These are phyloP conservation scores for Apostichopus californicus DNA, from an alignment of 35 echinoderm and acorn worm species.

Conservation along the genomic window DNA sequence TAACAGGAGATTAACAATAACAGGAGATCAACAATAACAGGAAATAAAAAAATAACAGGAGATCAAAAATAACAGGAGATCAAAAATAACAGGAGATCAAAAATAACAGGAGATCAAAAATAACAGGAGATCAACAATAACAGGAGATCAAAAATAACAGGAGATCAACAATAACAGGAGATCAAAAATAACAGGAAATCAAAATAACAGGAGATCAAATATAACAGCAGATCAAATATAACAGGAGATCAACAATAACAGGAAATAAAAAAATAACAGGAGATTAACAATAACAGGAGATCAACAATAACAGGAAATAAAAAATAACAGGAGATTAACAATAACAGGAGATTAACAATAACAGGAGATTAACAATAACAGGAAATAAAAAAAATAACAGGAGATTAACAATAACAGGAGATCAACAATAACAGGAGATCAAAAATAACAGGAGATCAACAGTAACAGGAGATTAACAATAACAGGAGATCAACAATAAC, in stretches of 20 bases:
- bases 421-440: neutral
- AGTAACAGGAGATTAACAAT: neutral
- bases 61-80: neutral
- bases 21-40: neutral
- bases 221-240: no score
- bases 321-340: neutral
- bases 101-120: no score
- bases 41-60: neutral
- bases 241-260: neutral
- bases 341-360: no score
- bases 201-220: neutral
- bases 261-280: neutral
- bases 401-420: neutral
- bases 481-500: no score
- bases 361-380: neutral
- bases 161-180: neutral
- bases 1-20: neutral
- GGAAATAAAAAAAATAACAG: conserved; percentile 1
- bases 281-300: neutral
- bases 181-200: neutral
- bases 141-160: neutral
- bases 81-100: no score
- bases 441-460: neutral
- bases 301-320: neutral
- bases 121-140: conserved; percentile 22